Evolutionary conservation across 2,113 vertebrate genomes (phyloP).

Genomic region (Chunga burmeisteri): DNA sequence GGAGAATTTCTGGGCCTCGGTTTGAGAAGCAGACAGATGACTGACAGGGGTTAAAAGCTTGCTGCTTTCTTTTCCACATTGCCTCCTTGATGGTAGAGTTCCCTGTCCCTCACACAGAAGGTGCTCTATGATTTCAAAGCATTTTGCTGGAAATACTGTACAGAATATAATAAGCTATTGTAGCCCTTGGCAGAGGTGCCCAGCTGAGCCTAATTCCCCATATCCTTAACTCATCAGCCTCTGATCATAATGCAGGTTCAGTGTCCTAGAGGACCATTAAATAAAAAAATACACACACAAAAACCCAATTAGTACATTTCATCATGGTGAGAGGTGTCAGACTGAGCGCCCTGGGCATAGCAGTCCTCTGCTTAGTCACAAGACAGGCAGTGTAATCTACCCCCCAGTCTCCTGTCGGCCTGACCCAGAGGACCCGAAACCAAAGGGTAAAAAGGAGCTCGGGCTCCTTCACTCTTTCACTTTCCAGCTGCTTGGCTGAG

Average conservation of each 20-base stretch:
- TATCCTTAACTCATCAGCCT: constrained; percentile 29
- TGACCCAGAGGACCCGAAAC: background rate
- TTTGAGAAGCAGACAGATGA: constrained; percentile 61
- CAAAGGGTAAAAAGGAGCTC: background rate
- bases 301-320: constrained; percentile 27
- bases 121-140: constrained; percentile 29
- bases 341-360: background rate
- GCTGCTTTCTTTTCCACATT: constrained; percentile 29
- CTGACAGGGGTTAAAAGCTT: constrained; percentile 72
- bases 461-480: background rate
- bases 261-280: constrained; percentile 10
- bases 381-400: background rate
- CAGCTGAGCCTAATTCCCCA: constrained; percentile 50
- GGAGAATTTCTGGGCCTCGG: constrained; percentile 3
- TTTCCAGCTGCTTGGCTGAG: background rate
- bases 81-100: constrained; percentile 30
- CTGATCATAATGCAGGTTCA: constrained; percentile 39
- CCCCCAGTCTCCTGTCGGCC: background rate
- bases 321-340: background rate
- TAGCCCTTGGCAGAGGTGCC: constrained; percentile 18
- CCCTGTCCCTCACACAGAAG: constrained; percentile 29
- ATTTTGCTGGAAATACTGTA: constrained; percentile 27
- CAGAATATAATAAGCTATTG: background rate
- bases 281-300: background rate
- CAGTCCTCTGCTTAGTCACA: background rate